Conservation (phyloP, 2,797 vertebrate species). For the Nyctalus aviator region DNA sequence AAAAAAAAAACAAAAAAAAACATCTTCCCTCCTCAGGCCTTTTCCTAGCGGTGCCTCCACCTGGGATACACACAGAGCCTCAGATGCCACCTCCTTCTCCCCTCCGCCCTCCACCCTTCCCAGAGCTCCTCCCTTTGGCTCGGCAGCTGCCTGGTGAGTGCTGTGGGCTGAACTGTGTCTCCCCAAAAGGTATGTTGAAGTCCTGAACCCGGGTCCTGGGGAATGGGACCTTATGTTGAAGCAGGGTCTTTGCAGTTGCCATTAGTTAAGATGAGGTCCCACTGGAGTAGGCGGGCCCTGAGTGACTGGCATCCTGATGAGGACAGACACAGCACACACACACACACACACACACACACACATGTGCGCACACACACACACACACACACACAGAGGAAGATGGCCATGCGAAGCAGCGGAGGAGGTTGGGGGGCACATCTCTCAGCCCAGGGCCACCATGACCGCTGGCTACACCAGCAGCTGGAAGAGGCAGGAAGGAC, state of each 20-base stretch:
- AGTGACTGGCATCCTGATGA: too few species aligned
- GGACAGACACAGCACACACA: too few species aligned
- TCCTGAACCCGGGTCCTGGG: background rate
- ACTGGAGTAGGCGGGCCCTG: background rate
- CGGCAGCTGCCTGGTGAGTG: background rate
- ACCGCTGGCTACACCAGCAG: background rate
- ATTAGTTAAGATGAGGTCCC: background rate
- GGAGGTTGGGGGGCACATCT: background rate
- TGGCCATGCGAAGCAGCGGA: too few species aligned
- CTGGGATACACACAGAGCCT: background rate
- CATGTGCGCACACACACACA: too few species aligned
- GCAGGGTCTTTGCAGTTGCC: background rate
- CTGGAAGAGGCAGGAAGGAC: background rate
- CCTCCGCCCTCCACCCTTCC: background rate
- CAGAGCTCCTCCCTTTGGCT: background rate
- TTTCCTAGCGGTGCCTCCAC: background rate
- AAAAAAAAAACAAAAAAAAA: background rate
- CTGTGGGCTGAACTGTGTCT: background rate
- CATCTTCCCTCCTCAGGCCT: background rate
- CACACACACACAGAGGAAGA: too few species aligned
- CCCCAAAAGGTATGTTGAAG: background rate
- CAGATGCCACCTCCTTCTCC: fast-evolving
- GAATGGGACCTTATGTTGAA: background rate
- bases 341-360: too few species aligned
- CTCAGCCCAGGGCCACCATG: background rate